A percentile compares a stretch with the other conserved stretches of the same genome.
These are phyloP conservation scores for Acromyrmex charruanus DNA, from an alignment of 1,140 invertebrate species.

Conservation along the genomic window DNA sequence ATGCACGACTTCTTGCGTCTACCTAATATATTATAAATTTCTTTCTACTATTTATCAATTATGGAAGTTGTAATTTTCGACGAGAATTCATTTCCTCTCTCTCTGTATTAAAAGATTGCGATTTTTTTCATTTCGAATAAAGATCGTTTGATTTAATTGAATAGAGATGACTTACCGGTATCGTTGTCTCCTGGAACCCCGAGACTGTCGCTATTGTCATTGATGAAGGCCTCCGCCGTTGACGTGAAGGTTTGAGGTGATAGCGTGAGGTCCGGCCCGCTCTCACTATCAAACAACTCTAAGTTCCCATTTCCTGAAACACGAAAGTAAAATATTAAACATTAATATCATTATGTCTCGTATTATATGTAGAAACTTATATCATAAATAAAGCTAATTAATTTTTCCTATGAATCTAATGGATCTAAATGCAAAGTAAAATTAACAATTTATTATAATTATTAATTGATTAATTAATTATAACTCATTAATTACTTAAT, in stretches of 20 bases:
- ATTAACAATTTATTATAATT: background rate
- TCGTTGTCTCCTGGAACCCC: constrained; percentile 88
- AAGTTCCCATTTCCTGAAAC: constrained; percentile 88
- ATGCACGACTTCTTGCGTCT: background rate
- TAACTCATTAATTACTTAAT: background rate
- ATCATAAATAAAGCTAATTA: background rate
- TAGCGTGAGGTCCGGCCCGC: constrained; percentile 90
- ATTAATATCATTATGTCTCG: background rate
- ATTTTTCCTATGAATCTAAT: background rate
- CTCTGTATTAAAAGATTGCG: background rate
- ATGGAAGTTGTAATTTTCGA: background rate
- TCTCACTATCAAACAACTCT: constrained; percentile 91
- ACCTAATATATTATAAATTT: background rate
- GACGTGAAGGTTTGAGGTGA: constrained; percentile 91
- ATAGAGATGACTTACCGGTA: constrained; percentile 83
- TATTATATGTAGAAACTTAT: background rate
- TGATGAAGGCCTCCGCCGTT: constrained; percentile 90
- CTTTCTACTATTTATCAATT: background rate
- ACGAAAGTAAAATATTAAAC: constrained; percentile 36
- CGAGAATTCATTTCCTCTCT: background rate
- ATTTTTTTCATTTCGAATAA: background rate
- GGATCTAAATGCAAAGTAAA: background rate
- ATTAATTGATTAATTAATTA: background rate
- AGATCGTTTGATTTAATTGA: background rate
- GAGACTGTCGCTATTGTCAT: constrained; percentile 90